A percentile compares a stretch with the other conserved stretches of the same genome.
These are phyloP conservation scores for Thamnophis sirtalis DNA, from an alignment of 2,113 vertebrate species.

Conservation along the genomic window DNA sequence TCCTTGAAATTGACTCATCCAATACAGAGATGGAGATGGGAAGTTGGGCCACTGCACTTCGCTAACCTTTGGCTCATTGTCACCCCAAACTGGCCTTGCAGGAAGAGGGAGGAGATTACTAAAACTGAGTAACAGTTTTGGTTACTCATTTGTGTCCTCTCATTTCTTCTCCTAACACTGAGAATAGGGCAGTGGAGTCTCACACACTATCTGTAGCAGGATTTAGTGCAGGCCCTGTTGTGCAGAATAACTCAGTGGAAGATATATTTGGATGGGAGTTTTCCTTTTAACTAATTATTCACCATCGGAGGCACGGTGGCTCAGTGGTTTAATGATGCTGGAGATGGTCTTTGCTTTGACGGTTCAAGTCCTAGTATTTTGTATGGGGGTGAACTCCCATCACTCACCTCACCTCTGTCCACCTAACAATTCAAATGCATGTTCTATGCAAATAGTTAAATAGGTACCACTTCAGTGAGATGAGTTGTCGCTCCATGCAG, in stretches of 20 bases:
- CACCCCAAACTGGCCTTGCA: not conserved
- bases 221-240: not conserved
- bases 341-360: not conserved
- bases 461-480: no score
- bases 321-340: not conserved
- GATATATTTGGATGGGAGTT: not conserved
- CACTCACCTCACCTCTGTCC: no score
- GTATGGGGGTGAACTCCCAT: no score
- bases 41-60: not conserved
- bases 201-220: not conserved
- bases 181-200: not conserved
- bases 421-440: no score
- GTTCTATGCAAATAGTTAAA: no score
- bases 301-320: not conserved
- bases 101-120: not conserved
- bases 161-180: not conserved
- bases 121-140: not conserved
- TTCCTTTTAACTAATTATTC: not conserved
- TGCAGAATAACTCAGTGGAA: not conserved
- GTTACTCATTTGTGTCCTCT: not conserved
- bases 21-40: not conserved
- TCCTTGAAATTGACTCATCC: not conserved
- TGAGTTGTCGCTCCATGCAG: no score
- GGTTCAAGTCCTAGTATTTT: no score
- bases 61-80: not conserved